Base-by-base conservation (phyloP, 2,797 vertebrate genomes). In the Amblyopsis hoosieri region DNA sequence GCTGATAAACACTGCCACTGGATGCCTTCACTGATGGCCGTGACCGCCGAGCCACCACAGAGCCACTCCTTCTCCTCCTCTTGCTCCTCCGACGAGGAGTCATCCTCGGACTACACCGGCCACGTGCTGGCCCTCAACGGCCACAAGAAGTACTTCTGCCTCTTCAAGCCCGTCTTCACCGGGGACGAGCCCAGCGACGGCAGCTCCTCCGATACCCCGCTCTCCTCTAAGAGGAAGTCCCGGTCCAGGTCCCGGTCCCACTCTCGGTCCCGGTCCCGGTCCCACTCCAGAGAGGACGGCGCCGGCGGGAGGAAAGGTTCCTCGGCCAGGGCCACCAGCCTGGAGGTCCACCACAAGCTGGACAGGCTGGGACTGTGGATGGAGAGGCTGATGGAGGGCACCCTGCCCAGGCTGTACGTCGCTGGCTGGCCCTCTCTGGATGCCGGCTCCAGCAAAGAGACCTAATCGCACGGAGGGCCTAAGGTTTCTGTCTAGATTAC, bases 141-240 rank as follows among this genome's bases (percentile, higher is more conserved):
- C 67, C 91, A 98, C 92, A 97, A 96, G 88, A 97, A 96, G 37
- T 99, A 98, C 89, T 96, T 98, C 85, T 98, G 96, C 83, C 94
- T 96, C 66, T 99, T 98, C 70, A 94, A 93, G 77, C 96, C 96
- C 0, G 87, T 90, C 63, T 90, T 91, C 75, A 89, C 85, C 0
- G 89, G 90, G 4, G 89, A 91, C 3, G 84, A 91, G 14, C 76
- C 82, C 14, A 75, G 64, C 2, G 79, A 86, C 29, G 15, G 54
- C 49, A 61, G 72, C 0, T 79, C 84, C 0, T 71, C 83, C 0
- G 94, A 93, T 0, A 93, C 93, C 9, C 90, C 87, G 5, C 37
- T 81, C 17, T 85, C 77, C 0, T 62, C 79, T 57, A 77, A 74
- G 60, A 81, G 87, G 29, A 85, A 76, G 46, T 90, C 87, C 1